Evolutionary conservation across 1,140 invertebrate genomes (phyloP).

Genomic region (Zaprionus africanus): DNA sequence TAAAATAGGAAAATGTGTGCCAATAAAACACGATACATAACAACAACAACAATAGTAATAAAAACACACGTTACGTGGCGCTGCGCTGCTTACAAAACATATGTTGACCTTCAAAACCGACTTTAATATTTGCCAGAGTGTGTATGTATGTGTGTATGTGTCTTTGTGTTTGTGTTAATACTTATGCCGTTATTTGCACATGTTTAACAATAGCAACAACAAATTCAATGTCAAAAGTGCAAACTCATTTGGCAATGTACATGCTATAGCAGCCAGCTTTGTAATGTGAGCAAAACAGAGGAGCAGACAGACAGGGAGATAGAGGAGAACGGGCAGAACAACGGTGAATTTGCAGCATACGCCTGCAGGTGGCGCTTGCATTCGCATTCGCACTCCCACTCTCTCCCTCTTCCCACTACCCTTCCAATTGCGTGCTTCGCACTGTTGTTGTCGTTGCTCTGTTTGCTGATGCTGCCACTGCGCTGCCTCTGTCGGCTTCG

Average conservation of each 20-base stretch:
- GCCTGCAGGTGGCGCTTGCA: slow-evolving; percentile 1
- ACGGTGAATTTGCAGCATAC: background rate
- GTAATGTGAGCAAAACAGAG: background rate
- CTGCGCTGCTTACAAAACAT: slow-evolving; percentile 32
- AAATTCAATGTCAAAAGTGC: slow-evolving; percentile 68
- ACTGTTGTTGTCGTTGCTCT: slow-evolving; percentile 7
- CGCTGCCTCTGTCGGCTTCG: background rate
- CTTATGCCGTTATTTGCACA: slow-evolving; percentile 9
- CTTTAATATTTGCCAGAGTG: slow-evolving; percentile 3
- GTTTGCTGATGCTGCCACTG: background rate
- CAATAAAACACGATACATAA: slow-evolving; percentile 47
- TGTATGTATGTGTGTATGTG: background rate
- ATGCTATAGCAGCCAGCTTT: slow-evolving; percentile 39
- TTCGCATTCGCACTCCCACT: background rate
- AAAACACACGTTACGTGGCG: slow-evolving; percentile 11
- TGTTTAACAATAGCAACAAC: slow-evolving; percentile 13
- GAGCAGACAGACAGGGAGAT: background rate
- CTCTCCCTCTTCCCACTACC: background rate
- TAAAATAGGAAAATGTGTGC: slow-evolving; percentile 50
- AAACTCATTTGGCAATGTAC: slow-evolving; percentile 65
- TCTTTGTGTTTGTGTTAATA: slow-evolving; percentile 6
- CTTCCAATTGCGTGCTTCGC: background rate
- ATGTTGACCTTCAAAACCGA: slow-evolving; percentile 59
- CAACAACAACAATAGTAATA: slow-evolving; percentile 19
- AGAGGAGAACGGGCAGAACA: too few relatives aligned